Evolutionary conservation across 2,113 vertebrate genomes (phyloP).

Genomic region (Lycocorax pyrrhopterus): DNA sequence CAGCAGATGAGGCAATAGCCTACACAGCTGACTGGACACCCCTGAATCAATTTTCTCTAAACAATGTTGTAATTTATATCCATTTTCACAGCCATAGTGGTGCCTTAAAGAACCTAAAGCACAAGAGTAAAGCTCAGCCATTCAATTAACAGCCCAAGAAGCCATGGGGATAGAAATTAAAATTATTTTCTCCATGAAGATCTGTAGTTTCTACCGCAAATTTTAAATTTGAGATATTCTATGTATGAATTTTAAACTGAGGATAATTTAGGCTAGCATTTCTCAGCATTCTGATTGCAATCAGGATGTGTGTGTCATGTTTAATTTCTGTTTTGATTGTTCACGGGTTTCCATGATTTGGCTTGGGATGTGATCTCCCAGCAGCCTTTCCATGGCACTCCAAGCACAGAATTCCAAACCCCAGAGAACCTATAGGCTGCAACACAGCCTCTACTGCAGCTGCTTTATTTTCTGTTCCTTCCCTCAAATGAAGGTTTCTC

Average conservation of each 20-base stretch:
- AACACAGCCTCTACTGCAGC: background rate
- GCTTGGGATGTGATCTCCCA: background rate
- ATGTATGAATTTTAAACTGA: background rate
- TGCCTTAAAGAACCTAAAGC: background rate
- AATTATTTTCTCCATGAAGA: background rate
- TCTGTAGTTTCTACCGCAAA: background rate
- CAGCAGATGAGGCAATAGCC: background rate
- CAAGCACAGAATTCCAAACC: background rate
- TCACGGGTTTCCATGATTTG: background rate
- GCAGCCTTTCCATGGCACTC: background rate
- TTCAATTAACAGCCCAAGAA: background rate
- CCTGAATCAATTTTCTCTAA: background rate
- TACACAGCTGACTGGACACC: background rate
- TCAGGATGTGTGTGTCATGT: background rate
- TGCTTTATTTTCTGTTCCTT: background rate
- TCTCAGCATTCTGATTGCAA: background rate
- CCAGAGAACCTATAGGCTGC: background rate
- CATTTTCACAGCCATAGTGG: background rate
- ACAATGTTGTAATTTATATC: background rate
- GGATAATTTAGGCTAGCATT: background rate
- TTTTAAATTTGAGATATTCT: background rate
- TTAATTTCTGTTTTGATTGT: background rate
- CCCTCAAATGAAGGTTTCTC: background rate
- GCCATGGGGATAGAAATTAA: background rate
- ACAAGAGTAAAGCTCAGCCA: background rate